Evolutionary conservation across 1,140 invertebrate species (phyloP), one percentile per base, ranked within the genome.

Genomic region (Akabosia matsudoensis): DNA sequence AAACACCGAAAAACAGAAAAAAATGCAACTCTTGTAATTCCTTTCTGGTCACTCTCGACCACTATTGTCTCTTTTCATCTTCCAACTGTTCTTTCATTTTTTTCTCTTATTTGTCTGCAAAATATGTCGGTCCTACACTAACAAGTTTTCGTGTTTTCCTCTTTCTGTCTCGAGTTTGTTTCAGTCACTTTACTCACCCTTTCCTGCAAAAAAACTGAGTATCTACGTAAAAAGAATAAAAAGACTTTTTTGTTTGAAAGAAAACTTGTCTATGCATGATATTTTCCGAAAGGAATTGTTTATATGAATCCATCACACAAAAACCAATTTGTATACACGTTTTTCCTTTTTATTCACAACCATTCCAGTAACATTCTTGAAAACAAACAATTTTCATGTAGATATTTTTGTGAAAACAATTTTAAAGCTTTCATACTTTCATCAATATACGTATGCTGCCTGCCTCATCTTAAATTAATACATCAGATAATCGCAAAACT

Each of bases 261-360:
- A n/a, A n/a, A n/a, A n/a, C 7, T 45, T 45, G 37, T 10, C 37
- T 45, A 45, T 18, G 7, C 54, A 56, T 56, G 14, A 56, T 56
- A 4, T 22, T 56, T 56, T 7, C 54, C 7, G 24, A 56, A 56
- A 7, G 18, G 18, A 45, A 18, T 45, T 18, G 18, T 45, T 45
- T 45, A 45, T 45, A 45, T 45, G 37, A 45, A 18, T 10, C 18
- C 37, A 45, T 45, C 7, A 45, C 18, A 18, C 37, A 45, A 45
- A 18, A 10, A 18, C 26, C 22, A 4, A n/a, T 67, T 67, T 28
- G 61, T 67, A 67, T 67, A 67, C 61, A 67, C 61, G 61, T 30
- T 67, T 67, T 67, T 67, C n/a, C 10, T 67, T 22, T 67, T 67
- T 67, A 67, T 67, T 67, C 61, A 67, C 61, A 67, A 67, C 61